Conservation (phyloP, 2,888 invertebrate species). For the Eristalinus aeneus region DNA sequence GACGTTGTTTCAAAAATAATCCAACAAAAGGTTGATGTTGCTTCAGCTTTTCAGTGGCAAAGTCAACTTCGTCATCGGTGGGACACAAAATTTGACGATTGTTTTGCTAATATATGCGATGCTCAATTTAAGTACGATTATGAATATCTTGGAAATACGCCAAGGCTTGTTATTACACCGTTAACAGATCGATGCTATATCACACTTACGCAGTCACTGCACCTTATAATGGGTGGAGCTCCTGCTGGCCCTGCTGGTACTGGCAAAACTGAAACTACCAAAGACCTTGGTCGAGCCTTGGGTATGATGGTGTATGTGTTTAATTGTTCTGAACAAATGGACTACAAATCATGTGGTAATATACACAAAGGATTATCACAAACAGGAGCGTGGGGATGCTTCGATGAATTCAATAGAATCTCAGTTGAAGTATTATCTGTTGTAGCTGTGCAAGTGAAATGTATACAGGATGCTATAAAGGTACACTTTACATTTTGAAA, state of each 20-base stretch:
- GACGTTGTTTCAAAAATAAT: constrained; percentile 96
- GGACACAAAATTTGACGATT: constrained; percentile 90
- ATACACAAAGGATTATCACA: constrained; percentile 91
- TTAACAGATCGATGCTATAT: constrained; percentile 97
- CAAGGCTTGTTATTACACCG: constrained; percentile 96
- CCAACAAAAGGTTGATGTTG: constrained; percentile 88
- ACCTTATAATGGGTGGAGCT: constrained; percentile 97
- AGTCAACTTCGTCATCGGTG: constrained; percentile 92
- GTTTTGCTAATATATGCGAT: constrained; percentile 96
- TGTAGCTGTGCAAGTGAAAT: constrained; percentile 95
- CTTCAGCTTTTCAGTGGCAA: constrained; percentile 94
- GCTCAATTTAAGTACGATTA: constrained; percentile 95
- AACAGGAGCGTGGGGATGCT: constrained; percentile 96
- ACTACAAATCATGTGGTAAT: constrained; percentile 96
- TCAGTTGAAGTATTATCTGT: constrained; percentile 97
- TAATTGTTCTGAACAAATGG: constrained; percentile 98
- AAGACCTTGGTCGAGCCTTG: constrained; percentile 95
- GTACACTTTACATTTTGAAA: constrained; percentile 60
- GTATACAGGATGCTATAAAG: constrained; percentile 92
- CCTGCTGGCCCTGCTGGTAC: constrained; percentile 87
- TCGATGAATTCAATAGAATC: constrained; percentile 97
- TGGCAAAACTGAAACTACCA: constrained; percentile 98
- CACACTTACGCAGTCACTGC: constrained; percentile 94
- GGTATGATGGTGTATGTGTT: constrained; percentile 99
- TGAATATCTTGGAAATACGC: constrained; percentile 96